Conservation (phyloP, 2,888 invertebrate species). For the Pantelozetes paolii region DNA sequence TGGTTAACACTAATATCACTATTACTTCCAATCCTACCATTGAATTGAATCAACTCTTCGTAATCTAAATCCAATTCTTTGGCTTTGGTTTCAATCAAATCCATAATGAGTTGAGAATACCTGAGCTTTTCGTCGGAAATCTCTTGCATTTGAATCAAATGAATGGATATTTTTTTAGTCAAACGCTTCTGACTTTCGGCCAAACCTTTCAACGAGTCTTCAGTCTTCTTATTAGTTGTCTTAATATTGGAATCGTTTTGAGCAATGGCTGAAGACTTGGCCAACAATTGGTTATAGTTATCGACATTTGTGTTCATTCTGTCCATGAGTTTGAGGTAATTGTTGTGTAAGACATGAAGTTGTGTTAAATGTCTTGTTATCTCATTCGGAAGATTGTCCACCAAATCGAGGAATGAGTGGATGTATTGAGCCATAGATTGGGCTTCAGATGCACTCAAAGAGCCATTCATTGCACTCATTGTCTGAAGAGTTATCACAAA, state of each 20-base stretch:
- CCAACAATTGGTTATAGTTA: slow-evolving; percentile 10
- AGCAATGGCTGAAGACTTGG: too few relatives aligned
- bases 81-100: slow-evolving; percentile 42
- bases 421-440: slow-evolving; percentile 52
- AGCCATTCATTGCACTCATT: not conserved
- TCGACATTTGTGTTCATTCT: not conserved
- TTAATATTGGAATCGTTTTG: too few relatives aligned
- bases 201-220: not conserved
- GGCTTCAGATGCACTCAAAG: not conserved
- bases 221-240: not conserved
- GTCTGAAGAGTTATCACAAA: too few relatives aligned
- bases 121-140: slow-evolving; percentile 42
- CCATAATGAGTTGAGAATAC: slow-evolving; percentile 39
- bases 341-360: slow-evolving; percentile 64
- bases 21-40: not conserved
- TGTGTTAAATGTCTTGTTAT: slow-evolving; percentile 85
- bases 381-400: slow-evolving; percentile 93
- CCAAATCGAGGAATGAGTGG: slow-evolving; percentile 91
- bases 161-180: slow-evolving; percentile 14
- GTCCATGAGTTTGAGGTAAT: slow-evolving; percentile 10
- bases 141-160: slow-evolving; percentile 41
- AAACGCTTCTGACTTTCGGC: not conserved
- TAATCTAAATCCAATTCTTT: slow-evolving; percentile 41
- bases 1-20: not conserved
- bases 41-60: slow-evolving; percentile 1